Percentiles rank a stretch among this genome's conserved stretches.
phyloP scores from a whole-genome alignment of 2,888 invertebrate species.

The Hypena proboscidalis region DNA sequence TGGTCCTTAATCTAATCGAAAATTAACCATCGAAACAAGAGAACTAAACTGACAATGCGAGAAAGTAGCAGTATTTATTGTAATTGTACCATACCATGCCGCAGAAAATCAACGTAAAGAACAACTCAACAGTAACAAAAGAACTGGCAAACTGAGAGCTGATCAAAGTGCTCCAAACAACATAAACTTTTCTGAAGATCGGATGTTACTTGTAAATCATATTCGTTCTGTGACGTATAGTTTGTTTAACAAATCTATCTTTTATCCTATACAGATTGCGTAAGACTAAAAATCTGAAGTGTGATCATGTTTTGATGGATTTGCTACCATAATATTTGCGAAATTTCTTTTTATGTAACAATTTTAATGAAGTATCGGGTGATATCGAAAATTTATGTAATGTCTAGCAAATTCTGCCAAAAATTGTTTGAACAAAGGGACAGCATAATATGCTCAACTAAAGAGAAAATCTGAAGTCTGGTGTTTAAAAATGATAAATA shows the following conservation, averaged over 20 bases:
- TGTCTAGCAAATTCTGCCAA: background rate
- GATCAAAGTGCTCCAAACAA: conserved; percentile 40
- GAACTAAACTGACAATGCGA: too few species aligned
- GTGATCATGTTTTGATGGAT: too few species aligned
- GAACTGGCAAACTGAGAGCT: conserved; percentile 36
- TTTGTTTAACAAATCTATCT: conserved; percentile 24
- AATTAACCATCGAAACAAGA: too few species aligned
- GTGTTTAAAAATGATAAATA: conserved; percentile 26
- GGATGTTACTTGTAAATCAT: conserved; percentile 21
- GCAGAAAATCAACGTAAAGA: conserved; percentile 23
- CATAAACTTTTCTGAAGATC: conserved; percentile 26
- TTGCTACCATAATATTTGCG: too few species aligned
- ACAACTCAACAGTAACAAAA: conserved; percentile 30
- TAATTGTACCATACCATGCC: background rate
- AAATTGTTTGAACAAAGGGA: too few species aligned
- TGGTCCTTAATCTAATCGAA: too few species aligned
- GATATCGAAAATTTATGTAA: too few species aligned
- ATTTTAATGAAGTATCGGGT: too few species aligned
- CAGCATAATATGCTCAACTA: too few species aligned
- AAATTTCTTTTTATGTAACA: too few species aligned
- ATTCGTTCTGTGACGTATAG: conserved; percentile 3
- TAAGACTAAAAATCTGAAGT: background rate
- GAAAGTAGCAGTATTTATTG: too few species aligned
- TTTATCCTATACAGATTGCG: background rate
- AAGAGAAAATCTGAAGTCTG: too few species aligned